phyloP scores from a whole-genome alignment of 1,140 invertebrate species.

The Tetramorium parvispinum region DNA sequence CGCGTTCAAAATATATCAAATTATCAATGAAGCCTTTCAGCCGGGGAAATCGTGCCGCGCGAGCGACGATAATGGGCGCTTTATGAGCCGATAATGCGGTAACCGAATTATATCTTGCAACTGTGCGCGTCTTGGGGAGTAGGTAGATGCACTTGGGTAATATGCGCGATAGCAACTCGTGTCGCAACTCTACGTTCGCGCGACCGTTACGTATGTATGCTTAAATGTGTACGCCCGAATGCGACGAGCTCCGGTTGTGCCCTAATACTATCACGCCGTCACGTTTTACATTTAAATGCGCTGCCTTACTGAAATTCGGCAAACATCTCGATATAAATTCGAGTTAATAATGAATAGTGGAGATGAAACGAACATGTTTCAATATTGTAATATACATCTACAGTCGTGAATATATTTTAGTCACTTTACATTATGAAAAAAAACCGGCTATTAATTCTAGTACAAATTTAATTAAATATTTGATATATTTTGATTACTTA shows the following conservation, averaged over 20 bases:
- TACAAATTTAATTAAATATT: not conserved
- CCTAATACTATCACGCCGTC: not conserved
- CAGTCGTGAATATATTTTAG: not conserved
- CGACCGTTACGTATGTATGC: not conserved
- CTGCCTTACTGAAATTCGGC: not conserved
- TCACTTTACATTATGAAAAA: not conserved
- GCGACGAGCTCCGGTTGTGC: not conserved
- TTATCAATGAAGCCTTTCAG: conserved; percentile 54
- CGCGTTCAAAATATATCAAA: conserved; percentile 49
- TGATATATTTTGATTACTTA: not conserved
- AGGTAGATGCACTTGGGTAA: conserved; percentile 18
- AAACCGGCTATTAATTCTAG: not conserved
- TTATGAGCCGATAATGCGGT: conserved; percentile 46
- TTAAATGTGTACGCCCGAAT: conserved; percentile 16
- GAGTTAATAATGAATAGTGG: not conserved
- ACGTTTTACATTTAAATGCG: conserved; percentile 26
- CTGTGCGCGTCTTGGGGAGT: conserved; percentile 36
- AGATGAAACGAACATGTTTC: not conserved
- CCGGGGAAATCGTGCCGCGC: conserved; percentile 33
- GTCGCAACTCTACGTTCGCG: not conserved
- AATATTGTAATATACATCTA: not conserved
- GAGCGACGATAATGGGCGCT: conserved; percentile 51
- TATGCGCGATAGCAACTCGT: conserved; percentile 22
- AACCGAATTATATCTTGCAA: conserved; percentile 55
- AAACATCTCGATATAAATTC: not conserved